Percentiles rank a stretch among this genome's conserved stretches.
Evolutionary conservation across 1,140 invertebrate genomes (phyloP).

Genomic region (Lamellibrachia luymesi): DNA sequence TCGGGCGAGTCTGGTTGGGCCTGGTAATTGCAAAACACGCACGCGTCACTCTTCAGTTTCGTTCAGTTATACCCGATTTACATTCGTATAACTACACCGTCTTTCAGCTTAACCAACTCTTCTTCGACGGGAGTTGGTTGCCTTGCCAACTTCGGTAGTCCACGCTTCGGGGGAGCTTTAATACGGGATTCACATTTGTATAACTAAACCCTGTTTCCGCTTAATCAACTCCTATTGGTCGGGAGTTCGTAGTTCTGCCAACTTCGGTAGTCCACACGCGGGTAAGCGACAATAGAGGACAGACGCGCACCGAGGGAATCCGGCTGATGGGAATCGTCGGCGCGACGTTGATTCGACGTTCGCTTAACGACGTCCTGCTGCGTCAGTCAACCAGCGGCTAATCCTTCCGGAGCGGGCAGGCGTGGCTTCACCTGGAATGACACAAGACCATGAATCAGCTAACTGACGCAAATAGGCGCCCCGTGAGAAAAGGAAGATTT

Average conservation of each 20-base stretch:
- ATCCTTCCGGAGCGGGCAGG: background rate
- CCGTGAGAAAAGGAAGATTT: background rate
- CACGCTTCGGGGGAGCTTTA: background rate
- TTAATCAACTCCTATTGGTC: background rate
- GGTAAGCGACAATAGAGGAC: background rate
- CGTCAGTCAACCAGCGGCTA: background rate
- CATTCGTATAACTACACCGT: background rate
- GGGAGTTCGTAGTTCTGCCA: background rate
- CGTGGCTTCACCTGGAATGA: background rate
- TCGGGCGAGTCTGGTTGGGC: too few species aligned
- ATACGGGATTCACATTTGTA: background rate
- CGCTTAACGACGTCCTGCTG: background rate
- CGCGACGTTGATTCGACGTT: background rate
- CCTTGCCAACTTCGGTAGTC: background rate
- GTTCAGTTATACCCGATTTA: background rate
- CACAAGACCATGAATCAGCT: background rate
- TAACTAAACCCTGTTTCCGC: background rate
- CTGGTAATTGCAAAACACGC: background rate
- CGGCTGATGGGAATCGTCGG: too few species aligned
- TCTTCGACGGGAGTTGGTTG: background rate
- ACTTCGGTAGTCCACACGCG: background rate
- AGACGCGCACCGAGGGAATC: too few species aligned
- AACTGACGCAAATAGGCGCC: background rate
- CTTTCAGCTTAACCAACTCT: background rate
- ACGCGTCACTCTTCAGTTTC: background rate